phyloP scores from a whole-genome alignment of 2,797 vertebrate species.

The Echiichthys vipera region DNA sequence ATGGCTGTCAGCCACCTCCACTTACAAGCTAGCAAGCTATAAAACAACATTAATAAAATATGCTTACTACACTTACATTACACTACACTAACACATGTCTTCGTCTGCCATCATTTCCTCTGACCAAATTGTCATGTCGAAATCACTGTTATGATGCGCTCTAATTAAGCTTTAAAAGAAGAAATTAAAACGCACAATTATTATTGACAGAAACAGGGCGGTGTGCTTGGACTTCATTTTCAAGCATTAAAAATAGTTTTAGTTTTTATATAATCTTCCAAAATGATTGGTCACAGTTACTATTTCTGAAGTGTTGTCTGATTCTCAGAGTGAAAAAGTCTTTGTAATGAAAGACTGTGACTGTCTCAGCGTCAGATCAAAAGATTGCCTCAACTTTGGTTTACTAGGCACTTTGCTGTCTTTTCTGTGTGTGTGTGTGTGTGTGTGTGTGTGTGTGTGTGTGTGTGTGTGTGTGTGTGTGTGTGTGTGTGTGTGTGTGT shows the following conservation, averaged over 20 bases:
- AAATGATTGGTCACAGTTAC: background rate
- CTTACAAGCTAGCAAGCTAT: no score
- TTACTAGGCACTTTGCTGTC: conserved; percentile 38
- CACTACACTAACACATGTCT: no score
- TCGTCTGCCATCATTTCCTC: conserved; percentile 28
- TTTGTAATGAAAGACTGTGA: conserved; percentile 54
- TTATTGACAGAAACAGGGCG: background rate
- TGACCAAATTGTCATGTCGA: conserved; percentile 30
- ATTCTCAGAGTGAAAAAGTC: conserved; percentile 26
- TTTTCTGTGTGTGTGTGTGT: no score
- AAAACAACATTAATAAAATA: no score
- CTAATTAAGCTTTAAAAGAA: background rate
- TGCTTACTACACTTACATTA: no score
- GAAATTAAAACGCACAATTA: background rate
- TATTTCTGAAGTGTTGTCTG: conserved; percentile 3
- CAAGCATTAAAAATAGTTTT: background rate
- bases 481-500: background rate
- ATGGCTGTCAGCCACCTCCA: no score
- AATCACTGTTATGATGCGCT: conserved; percentile 9
- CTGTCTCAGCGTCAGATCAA: conserved; percentile 57
- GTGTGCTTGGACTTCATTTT: no score
- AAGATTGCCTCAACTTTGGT: conserved; percentile 54
- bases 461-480: conserved; percentile 19
- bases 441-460: no score
- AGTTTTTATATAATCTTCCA: conserved; percentile 8